Evolutionary conservation across 2,113 vertebrate genomes (phyloP).

Genomic region (Scartelaos histophorus): DNA sequence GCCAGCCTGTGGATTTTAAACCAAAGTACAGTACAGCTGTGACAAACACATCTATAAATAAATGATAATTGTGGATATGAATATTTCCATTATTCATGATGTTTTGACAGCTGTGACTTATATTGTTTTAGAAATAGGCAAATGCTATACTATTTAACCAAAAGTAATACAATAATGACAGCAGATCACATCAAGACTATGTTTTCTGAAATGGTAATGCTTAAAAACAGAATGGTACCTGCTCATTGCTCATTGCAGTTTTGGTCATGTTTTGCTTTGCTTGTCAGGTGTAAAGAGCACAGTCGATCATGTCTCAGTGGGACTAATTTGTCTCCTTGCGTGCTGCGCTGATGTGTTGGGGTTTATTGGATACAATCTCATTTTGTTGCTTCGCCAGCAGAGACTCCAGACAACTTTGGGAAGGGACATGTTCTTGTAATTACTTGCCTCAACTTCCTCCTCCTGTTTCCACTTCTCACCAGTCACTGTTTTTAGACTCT

Average conservation of each 20-base stretch:
- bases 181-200: not conserved
- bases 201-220: not conserved
- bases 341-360: not conserved
- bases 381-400: constrained; percentile 6
- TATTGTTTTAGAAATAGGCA: not conserved
- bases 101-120: constrained; percentile 1
- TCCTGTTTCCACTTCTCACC: not conserved
- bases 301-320: constrained; percentile 4
- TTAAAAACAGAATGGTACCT: not conserved
- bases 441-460: constrained; percentile 16
- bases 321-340: constrained; percentile 21
- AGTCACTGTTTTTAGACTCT: not conserved
- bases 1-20: not conserved
- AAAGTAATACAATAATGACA: not conserved
- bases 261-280: not conserved
- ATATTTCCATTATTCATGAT: not conserved
- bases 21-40: not conserved
- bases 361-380: constrained; percentile 4
- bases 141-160: not conserved
- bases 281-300: constrained; percentile 4
- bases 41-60: not conserved
- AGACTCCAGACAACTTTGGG: constrained; percentile 10
- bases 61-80: not conserved
- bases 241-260: constrained; percentile 3
- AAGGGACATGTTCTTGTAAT: constrained; percentile 28